phyloP scores from a whole-genome alignment of 2,888 invertebrate genomes.

The Athalia cordata region DNA sequence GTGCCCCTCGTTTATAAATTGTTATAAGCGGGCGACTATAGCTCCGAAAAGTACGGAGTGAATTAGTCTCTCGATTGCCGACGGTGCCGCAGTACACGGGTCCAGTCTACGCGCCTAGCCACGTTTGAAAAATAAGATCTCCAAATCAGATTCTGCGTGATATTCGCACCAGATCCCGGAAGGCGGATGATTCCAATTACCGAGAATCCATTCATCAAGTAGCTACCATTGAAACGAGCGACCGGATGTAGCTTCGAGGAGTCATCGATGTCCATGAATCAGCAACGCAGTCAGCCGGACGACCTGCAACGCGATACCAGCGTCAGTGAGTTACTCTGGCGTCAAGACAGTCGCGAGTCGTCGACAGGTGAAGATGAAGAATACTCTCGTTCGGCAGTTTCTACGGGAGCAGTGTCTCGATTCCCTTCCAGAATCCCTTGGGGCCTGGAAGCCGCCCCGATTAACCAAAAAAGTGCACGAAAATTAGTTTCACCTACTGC shows the following conservation, averaged over 20 bases:
- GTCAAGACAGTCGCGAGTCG: constrained; percentile 38
- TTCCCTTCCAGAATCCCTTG: too few species aligned
- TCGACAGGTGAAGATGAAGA: constrained; percentile 39
- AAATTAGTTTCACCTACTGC: too few species aligned
- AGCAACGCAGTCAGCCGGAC: constrained; percentile 34
- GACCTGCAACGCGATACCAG: constrained; percentile 34
- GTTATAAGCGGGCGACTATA: not conserved
- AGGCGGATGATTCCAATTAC: constrained; percentile 43
- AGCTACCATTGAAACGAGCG: constrained; percentile 28
- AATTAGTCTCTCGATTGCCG: constrained; percentile 37
- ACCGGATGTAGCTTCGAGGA: constrained; percentile 41
- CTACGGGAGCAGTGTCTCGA: not conserved
- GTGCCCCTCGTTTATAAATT: not conserved
- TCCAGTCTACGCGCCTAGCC: not conserved
- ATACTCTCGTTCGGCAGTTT: not conserved
- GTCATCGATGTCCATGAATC: constrained; percentile 45
- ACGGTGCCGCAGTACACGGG: constrained; percentile 11
- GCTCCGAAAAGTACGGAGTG: constrained; percentile 31
- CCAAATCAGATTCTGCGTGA: too few species aligned
- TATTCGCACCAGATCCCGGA: constrained; percentile 14
- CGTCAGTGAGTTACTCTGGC: constrained; percentile 35
- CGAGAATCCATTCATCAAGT: constrained; percentile 3
- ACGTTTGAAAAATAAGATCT: too few species aligned
- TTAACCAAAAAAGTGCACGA: too few species aligned
- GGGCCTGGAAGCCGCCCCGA: too few species aligned